Base-by-base conservation (phyloP, 2,113 vertebrate species). In the Epinephelus cyanopodus region DNA sequence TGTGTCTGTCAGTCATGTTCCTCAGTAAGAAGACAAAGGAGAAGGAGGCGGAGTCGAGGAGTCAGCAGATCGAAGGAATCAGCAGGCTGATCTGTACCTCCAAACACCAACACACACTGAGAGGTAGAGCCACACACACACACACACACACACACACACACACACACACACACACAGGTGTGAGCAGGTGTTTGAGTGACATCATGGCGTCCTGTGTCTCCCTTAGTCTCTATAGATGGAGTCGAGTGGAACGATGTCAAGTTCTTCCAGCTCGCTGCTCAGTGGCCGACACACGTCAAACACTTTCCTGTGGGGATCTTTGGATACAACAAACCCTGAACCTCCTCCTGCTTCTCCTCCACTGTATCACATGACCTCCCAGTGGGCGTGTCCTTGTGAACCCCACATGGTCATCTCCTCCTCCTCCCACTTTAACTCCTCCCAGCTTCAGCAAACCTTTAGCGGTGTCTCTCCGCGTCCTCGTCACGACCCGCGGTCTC, bases 1-100 rank as follows among this genome's bases (percentile, higher is more conserved):
- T 63, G 21, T 64, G 12, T 82, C 9, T 75, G 12, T 86, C 81
- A 97, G 96, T 97, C 81, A 97, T 97, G 92, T 97, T 97, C 82
- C 94, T 97, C 82, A 97, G 96, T 79, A 97, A 97, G 92, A 97
- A 97, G 83, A 95, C 90, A 3, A 97, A 96, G 86, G 97, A 97
- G 83, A 97, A 96, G 77, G 96, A 97, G 74, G 87, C 95, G 58
- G 96, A 97, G 79, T 95, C 96, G 0, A 96, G 96, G 82, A 97
- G 96, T 88, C 96, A 97, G 87, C 93, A 96, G 84, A 97, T 97
- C 0, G 96, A 97, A 71, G 96, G 96, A 54, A 97, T 97, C 91
- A 97, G 96, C 13, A 93, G 96, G 57, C 90, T 97, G 81, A 97
- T 97, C 94, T 97, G 96, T 80, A 97, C 96, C 6, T 96, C 96